Percentiles rank a stretch among this genome's conserved stretches.
Evolutionary conservation across 2,888 invertebrate species (phyloP).

Genomic region (Eudasyphora cyanicolor): DNA sequence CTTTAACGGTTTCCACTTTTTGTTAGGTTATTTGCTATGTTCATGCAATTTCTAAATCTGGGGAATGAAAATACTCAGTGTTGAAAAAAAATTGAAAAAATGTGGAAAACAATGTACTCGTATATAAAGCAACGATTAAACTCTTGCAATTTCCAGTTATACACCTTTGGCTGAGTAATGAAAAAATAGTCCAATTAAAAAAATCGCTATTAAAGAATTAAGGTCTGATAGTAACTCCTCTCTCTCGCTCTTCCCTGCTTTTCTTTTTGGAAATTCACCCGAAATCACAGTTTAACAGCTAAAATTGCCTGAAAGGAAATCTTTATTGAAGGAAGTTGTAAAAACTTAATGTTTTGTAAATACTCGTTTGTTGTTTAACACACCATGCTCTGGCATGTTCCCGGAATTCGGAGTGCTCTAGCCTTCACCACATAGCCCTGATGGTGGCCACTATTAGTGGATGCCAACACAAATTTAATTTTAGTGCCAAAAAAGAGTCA

Average conservation of each 20-base stretch:
- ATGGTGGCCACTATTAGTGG: background rate
- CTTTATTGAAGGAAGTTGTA: conserved; percentile 48
- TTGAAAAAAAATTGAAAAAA: background rate
- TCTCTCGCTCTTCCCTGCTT: too few species aligned
- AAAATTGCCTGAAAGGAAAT: background rate
- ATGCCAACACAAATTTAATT: too few species aligned
- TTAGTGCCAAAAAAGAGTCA: too few species aligned
- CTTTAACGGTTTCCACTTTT: background rate
- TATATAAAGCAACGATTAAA: conserved; percentile 46
- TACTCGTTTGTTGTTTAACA: conserved; percentile 28
- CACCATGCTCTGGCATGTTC: background rate
- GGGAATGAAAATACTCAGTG: conserved; percentile 33
- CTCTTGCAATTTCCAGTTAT: background rate
- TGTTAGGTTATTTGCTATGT: conserved; percentile 55
- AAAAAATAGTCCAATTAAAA: background rate
- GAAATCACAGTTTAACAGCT: conserved; percentile 10
- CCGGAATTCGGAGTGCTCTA: background rate
- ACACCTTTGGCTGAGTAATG: background rate
- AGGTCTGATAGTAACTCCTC: too few species aligned
- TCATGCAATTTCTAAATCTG: conserved; percentile 59
- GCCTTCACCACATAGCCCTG: background rate
- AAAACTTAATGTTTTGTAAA: conserved; percentile 60
- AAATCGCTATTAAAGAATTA: background rate
- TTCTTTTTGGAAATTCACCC: conserved; percentile 37
- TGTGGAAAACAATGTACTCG: conserved; percentile 28